These are phyloP conservation scores for Lanistes nyassanus DNA, from an alignment of 1,140 invertebrate species.

Conservation along the genomic window DNA sequence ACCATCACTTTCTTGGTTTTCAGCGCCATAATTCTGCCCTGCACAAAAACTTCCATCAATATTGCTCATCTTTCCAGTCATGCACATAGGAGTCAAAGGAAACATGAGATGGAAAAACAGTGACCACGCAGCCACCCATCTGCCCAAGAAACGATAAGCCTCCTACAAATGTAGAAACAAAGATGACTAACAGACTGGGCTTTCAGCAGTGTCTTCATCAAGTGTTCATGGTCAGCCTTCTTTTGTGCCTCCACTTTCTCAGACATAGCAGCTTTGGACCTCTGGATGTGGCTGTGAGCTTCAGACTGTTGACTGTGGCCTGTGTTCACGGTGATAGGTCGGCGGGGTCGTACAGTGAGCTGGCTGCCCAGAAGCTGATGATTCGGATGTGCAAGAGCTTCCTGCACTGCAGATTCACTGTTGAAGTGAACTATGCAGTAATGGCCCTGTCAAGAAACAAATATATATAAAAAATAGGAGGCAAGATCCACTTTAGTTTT, in stretches of 20 bases:
- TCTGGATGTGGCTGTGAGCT: not conserved
- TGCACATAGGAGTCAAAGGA: not conserved
- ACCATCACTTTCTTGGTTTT: no score
- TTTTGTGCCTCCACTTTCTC: constrained; percentile 4
- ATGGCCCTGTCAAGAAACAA: not conserved
- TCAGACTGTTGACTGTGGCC: not conserved
- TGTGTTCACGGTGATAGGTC: not conserved
- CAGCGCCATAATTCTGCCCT: no score
- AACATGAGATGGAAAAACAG: not conserved
- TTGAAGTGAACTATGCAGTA: constrained; percentile 24
- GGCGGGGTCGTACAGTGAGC: constrained; percentile 18
- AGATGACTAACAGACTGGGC: not conserved
- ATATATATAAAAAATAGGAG: not conserved
- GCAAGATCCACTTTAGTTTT: no score
- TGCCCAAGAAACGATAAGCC: not conserved
- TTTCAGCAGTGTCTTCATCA: constrained; percentile 15
- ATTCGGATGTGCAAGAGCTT: constrained; percentile 7
- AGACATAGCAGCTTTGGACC: not conserved
- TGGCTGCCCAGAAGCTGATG: not conserved
- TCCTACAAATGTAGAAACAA: not conserved
- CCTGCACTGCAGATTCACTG: constrained; percentile 9
- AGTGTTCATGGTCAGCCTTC: constrained; percentile 6
- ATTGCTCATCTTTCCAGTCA: not conserved
- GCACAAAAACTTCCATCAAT: not conserved
- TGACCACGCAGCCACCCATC: not conserved